Evolutionary conservation across 2,113 vertebrate genomes (phyloP).

Genomic region (Cyprinodon tularosa): DNA sequence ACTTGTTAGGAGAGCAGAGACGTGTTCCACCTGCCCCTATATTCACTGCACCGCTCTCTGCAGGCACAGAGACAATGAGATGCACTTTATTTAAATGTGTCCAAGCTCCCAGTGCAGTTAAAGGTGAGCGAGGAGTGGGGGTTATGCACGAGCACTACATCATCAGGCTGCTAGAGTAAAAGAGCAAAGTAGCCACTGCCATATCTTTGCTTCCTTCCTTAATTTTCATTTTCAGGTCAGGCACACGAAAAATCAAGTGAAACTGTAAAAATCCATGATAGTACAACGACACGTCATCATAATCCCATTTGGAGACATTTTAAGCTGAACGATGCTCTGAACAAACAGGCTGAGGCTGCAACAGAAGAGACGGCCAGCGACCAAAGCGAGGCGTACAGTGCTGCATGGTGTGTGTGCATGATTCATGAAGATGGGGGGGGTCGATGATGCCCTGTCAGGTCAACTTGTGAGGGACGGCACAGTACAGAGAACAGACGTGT

Average conservation of each 20-base stretch:
- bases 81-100: conserved; percentile 53
- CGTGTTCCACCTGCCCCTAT: background rate
- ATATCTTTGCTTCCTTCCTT: background rate
- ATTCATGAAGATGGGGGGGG: conserved; percentile 70
- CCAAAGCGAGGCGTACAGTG: conserved; percentile 16
- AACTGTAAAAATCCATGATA: conserved; percentile 4
- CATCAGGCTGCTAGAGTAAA: conserved; percentile 42
- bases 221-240: conserved; percentile 1
- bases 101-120: conserved; percentile 51
- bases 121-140: conserved; percentile 33
- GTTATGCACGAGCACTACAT: conserved; percentile 58
- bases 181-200: conserved; percentile 37
- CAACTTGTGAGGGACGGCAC: conserved; percentile 60
- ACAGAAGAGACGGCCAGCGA: conserved; percentile 30
- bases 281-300: background rate
- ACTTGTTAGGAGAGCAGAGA: conserved; percentile 1
- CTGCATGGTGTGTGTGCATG: conserved; percentile 49
- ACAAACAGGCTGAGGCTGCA: background rate
- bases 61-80: conserved; percentile 17
- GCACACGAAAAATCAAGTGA: background rate
- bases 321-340: background rate
- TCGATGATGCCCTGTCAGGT: conserved; percentile 64
- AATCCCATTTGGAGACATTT: conserved; percentile 6
- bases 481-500: conserved; percentile 54
- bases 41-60: conserved; percentile 4